phyloP scores from a whole-genome alignment of 2,888 invertebrate species.

The Selenia dentaria region DNA sequence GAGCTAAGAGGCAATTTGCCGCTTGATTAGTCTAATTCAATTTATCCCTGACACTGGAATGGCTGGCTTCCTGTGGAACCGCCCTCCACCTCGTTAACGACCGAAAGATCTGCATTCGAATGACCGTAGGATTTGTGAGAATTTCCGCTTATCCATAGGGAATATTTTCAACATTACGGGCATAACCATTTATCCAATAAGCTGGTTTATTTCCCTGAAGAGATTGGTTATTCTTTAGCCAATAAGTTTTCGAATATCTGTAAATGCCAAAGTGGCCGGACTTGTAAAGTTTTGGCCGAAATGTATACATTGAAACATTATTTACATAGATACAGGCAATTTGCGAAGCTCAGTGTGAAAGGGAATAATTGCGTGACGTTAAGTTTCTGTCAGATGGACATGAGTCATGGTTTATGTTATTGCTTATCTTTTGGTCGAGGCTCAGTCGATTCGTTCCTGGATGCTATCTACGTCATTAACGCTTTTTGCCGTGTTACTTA shows the following conservation, averaged over 20 bases:
- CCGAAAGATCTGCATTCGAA: slow-evolving; percentile 50
- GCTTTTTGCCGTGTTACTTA: too few relatives aligned
- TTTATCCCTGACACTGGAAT: slow-evolving; percentile 73
- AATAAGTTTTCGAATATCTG: too few relatives aligned
- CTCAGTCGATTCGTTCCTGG: too few relatives aligned
- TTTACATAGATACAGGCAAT: too few relatives aligned
- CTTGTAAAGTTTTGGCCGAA: too few relatives aligned
- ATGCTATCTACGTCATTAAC: too few relatives aligned
- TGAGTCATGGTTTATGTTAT: slow-evolving; percentile 2
- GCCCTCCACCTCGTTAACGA: slow-evolving; percentile 65
- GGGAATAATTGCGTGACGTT: slow-evolving; percentile 11
- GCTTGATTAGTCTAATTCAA: slow-evolving; percentile 79
- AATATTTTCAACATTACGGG: too few relatives aligned
- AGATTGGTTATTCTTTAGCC: too few relatives aligned
- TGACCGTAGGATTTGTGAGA: slow-evolving; percentile 37
- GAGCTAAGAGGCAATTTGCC: slow-evolving; percentile 60
- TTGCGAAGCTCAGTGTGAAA: slow-evolving; percentile 9
- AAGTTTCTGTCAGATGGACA: slow-evolving; percentile 9
- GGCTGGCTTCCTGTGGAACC: slow-evolving; percentile 71
- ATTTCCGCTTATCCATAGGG: slow-evolving; percentile 9
- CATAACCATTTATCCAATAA: not conserved
- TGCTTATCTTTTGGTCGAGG: not conserved
- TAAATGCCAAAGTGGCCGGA: too few relatives aligned
- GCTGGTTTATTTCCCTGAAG: not conserved
- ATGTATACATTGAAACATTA: too few relatives aligned